Conservation (phyloP, 2,113 vertebrate species). For the Reinhardtius hippoglossoides region DNA sequence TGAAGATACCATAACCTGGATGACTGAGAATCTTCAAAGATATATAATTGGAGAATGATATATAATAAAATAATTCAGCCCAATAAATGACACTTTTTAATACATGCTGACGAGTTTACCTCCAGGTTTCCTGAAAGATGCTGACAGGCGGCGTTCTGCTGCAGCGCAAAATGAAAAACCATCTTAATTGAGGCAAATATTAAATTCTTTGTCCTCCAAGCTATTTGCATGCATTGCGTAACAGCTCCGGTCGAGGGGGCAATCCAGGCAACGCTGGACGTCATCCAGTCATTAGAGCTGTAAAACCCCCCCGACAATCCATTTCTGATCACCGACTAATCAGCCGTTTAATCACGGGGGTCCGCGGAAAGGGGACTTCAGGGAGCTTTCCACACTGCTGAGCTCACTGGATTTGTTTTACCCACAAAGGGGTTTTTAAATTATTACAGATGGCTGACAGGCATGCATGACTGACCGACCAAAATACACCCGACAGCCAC, state of each 20-base stretch:
- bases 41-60: too few relatives aligned
- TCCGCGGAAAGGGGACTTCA: constrained; percentile 31
- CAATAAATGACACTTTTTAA: too few relatives aligned
- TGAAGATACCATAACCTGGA: too few relatives aligned
- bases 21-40: too few relatives aligned
- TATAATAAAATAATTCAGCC: too few relatives aligned
- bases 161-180: constrained; percentile 2
- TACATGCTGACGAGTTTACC: too few relatives aligned
- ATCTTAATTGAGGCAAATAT: not conserved
- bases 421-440: constrained; percentile 52
- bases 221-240: constrained; percentile 27
- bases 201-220: constrained; percentile 10
- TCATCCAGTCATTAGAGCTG: constrained; percentile 29
- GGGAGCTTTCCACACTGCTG: constrained; percentile 53
- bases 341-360: constrained; percentile 53
- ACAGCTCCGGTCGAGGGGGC: not conserved
- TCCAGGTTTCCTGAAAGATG: not conserved
- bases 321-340: constrained; percentile 57
- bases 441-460: constrained; percentile 60
- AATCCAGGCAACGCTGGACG: constrained; percentile 14
- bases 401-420: constrained; percentile 50
- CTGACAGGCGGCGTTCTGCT: not conserved
- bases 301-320: constrained; percentile 38
- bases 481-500: constrained; percentile 46
- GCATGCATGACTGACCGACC: constrained; percentile 60